Evolutionary conservation across 2,113 vertebrate species (phyloP).

Genomic region (Rhabdornis inornatus): DNA sequence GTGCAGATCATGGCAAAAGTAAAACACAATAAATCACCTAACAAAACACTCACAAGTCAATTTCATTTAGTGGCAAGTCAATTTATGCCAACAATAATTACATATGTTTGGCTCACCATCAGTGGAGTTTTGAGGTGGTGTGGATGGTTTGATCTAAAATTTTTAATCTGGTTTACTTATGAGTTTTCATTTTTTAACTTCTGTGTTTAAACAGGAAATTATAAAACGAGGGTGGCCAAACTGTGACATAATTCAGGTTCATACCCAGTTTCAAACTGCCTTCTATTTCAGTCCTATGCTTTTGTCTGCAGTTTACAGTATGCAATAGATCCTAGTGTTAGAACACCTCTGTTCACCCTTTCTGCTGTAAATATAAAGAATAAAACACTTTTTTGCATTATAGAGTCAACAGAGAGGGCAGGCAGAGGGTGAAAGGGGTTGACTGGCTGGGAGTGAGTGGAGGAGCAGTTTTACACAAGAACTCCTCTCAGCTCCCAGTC

Average conservation of each 20-base stretch:
- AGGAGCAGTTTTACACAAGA: neutral
- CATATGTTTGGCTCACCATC: neutral
- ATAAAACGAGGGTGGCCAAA: neutral
- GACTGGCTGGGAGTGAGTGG: neutral
- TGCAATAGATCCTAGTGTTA: neutral
- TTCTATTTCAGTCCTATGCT: neutral
- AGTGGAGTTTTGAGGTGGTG: neutral
- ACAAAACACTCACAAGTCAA: neutral
- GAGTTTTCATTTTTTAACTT: neutral
- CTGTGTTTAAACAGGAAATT: neutral
- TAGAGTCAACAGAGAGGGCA: neutral
- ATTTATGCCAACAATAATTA: neutral
- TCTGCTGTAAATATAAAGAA: neutral
- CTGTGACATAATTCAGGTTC: rapidly evolving
- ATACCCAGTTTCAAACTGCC: neutral
- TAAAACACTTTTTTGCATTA: neutral
- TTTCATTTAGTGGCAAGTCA: neutral
- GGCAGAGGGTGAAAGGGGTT: neutral
- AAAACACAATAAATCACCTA: neutral
- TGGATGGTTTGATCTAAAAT: neutral
- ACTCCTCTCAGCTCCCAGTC: neutral
- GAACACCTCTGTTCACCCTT: neutral
- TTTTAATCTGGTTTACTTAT: neutral
- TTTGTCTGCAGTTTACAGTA: neutral
- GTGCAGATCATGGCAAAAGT: neutral